Percentiles rank a stretch among this genome's conserved stretches.
phyloP scores from a whole-genome alignment of 1,140 invertebrate species.

The Drosophila pallidifrons region DNA sequence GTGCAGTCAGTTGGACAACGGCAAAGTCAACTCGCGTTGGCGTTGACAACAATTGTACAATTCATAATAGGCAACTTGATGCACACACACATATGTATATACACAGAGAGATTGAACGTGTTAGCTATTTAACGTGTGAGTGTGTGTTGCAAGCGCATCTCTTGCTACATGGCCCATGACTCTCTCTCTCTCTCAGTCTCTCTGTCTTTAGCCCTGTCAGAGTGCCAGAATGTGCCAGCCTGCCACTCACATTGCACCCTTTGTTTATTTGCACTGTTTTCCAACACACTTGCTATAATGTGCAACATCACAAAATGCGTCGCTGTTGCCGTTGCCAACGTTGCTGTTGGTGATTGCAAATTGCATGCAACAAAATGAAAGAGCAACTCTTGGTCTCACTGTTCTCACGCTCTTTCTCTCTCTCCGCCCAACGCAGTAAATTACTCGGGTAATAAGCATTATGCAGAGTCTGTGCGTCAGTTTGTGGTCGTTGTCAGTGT shows the following conservation, averaged over 20 bases:
- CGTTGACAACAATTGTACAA: constrained; percentile 81
- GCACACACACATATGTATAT: constrained; percentile 13
- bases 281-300: constrained; percentile 74
- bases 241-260: constrained; percentile 49
- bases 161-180: constrained; percentile 47
- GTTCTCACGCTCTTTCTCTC: too few species aligned
- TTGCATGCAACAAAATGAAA: constrained; percentile 63
- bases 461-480: constrained; percentile 63
- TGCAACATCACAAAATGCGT: constrained; percentile 32
- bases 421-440: constrained; percentile 19
- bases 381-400: constrained; percentile 14
- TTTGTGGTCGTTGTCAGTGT: constrained; percentile 60
- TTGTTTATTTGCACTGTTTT: constrained; percentile 62
- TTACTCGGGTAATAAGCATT: constrained; percentile 74
- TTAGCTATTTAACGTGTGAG: constrained; percentile 53
- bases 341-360: constrained; percentile 63
- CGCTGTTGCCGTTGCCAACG: constrained; percentile 13
- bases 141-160: constrained; percentile 50
- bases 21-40: constrained; percentile 52
- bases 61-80: constrained; percentile 80
- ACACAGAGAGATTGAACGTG: constrained; percentile 39
- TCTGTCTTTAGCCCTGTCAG: constrained; percentile 5
- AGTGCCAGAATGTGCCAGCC: constrained; percentile 19
- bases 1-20: constrained; percentile 53
- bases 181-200: too few species aligned